Conservation (phyloP, 2,888 invertebrate genomes). For the Melinaea menophilus region DNA sequence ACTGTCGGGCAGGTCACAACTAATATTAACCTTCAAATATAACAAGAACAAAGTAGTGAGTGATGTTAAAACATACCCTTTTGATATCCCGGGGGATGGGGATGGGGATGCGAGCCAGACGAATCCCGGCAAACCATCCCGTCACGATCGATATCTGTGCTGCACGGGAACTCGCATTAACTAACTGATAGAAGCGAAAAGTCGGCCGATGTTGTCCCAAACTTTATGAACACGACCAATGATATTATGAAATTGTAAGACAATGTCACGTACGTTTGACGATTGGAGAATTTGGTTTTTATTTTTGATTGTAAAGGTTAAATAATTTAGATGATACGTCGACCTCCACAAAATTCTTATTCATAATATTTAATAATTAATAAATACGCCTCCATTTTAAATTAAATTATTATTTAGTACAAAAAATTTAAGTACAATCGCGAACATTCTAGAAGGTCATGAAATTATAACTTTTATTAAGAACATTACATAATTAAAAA, state of each 20-base stretch:
- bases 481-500: background rate
- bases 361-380: background rate
- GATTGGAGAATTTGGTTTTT: too few relatives aligned
- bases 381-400: background rate
- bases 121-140: conserved; percentile 70
- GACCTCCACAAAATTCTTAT: too few relatives aligned
- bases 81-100: conserved; percentile 47
- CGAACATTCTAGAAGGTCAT: too few relatives aligned
- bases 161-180: conserved; percentile 70
- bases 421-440: too few relatives aligned
- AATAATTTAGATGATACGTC: too few relatives aligned
- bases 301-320: too few relatives aligned
- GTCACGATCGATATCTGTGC: conserved; percentile 72
- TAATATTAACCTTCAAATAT: conserved; percentile 76
- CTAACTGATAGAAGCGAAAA: conserved; percentile 68
- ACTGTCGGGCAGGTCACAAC: conserved; percentile 50
- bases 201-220: conserved; percentile 71
- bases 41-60: conserved; percentile 73
- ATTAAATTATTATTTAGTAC: background rate
- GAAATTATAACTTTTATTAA: too few relatives aligned
- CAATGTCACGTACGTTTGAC: too few relatives aligned
- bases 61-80: conserved; percentile 63
- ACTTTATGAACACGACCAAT: conserved; percentile 46
- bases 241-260: too few relatives aligned
- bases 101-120: conserved; percentile 64